phyloP scores from a whole-genome alignment of 2,888 invertebrate genomes.

The Synanthedon formicaeformis region DNA sequence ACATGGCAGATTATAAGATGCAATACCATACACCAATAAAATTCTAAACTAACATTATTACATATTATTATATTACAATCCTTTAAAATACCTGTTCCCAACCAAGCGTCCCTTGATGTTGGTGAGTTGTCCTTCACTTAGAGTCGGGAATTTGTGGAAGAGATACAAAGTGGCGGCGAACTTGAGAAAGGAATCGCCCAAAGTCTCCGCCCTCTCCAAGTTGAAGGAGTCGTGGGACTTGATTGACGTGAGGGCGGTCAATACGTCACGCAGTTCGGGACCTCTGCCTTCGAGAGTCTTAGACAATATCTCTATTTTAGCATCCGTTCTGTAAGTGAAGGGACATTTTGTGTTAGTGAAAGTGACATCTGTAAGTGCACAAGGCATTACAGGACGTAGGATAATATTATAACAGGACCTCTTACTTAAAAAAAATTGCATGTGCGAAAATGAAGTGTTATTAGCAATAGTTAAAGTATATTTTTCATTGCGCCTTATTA shows the following conservation, averaged over 20 bases:
- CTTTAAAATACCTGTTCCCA: conserved; percentile 76
- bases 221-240: conserved; percentile 81
- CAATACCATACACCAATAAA: too few relatives aligned
- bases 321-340: conserved; percentile 30
- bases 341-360: background rate
- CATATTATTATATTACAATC: too few relatives aligned
- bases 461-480: too few relatives aligned
- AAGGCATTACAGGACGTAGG: too few relatives aligned
- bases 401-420: too few relatives aligned
- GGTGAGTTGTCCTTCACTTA: conserved; percentile 85
- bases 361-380: background rate
- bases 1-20: too few relatives aligned
- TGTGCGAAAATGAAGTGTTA: too few relatives aligned
- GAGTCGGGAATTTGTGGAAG: conserved; percentile 74
- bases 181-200: conserved; percentile 92
- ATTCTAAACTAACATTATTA: too few relatives aligned
- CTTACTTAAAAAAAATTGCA: too few relatives aligned
- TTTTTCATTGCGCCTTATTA: too few relatives aligned
- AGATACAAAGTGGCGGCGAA: conserved; percentile 80
- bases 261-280: conserved; percentile 57
- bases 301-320: conserved; percentile 30
- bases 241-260: conserved; percentile 78
- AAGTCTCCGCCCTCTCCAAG: conserved; percentile 85
- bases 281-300: conserved; percentile 27
- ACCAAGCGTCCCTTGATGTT: conserved; percentile 77